These are phyloP conservation scores for Philhelius pedissequus DNA, from an alignment of 2,888 invertebrate genomes.

Conservation along the genomic window DNA sequence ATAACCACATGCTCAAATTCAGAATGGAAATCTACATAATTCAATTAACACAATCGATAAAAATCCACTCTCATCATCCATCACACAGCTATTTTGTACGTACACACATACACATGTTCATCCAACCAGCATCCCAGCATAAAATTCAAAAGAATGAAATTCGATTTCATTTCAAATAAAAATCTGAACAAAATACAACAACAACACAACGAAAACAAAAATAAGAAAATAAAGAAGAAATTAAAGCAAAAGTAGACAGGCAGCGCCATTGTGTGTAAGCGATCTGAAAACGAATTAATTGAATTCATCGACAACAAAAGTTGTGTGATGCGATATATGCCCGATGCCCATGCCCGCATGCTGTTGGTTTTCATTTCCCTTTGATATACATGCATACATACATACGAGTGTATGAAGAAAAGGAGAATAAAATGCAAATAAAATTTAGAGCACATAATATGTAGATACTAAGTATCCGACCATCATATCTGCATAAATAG, in stretches of 20 bases:
- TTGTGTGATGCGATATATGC: not conserved
- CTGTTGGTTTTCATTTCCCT: not conserved
- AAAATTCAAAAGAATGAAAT: slow-evolving; percentile 42
- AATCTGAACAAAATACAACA: not conserved
- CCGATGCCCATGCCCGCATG: not conserved
- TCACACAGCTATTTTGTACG: not conserved
- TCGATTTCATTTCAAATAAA: slow-evolving; percentile 43
- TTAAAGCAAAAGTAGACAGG: not conserved
- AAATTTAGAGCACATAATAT: not conserved
- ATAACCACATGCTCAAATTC: slow-evolving; percentile 32
- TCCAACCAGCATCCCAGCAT: slow-evolving; percentile 12
- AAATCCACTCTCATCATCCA: slow-evolving; percentile 46
- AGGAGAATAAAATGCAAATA: slow-evolving; percentile 1
- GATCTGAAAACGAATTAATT: slow-evolving; percentile 51
- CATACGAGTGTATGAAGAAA: too few relatives aligned
- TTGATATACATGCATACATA: too few relatives aligned
- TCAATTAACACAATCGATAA: slow-evolving; percentile 50
- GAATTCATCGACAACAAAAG: slow-evolving; percentile 45
- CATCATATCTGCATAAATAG: not conserved
- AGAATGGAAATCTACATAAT: slow-evolving; percentile 47
- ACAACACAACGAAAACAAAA: not conserved
- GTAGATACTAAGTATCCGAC: not conserved
- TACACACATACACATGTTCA: not conserved
- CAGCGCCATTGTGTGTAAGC: slow-evolving; percentile 30
- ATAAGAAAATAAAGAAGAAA: not conserved